Percentiles rank a stretch among this genome's conserved stretches.
phyloP scores from a whole-genome alignment of 2,113 vertebrate genomes.

The Mobula hypostoma region DNA sequence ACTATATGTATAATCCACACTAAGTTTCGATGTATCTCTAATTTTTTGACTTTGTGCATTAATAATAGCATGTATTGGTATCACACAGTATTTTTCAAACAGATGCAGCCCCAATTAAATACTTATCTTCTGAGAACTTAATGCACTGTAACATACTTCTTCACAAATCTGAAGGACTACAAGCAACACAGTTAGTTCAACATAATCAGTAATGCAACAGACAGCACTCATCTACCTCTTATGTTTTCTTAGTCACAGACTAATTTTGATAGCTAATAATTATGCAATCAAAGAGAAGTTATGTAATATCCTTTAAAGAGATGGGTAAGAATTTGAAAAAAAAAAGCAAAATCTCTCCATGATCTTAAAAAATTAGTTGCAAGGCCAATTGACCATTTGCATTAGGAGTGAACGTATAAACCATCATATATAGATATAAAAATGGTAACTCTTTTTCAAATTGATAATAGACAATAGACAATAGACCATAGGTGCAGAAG shows the following conservation, averaged over 20 bases:
- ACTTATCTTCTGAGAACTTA: neutral
- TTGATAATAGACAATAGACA: neutral
- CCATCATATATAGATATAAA: neutral
- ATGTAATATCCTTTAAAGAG: neutral
- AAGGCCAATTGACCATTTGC: neutral
- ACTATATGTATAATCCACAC: neutral
- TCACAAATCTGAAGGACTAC: neutral
- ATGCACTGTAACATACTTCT: neutral
- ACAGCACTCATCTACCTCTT: neutral
- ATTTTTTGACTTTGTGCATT: too few species aligned
- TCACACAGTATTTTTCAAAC: neutral
- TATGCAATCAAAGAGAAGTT: neutral
- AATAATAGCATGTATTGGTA: too few species aligned
- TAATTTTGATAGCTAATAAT: neutral
- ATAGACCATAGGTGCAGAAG: too few species aligned
- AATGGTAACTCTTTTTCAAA: neutral
- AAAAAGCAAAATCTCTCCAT: neutral
- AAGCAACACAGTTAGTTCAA: neutral
- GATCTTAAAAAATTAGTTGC: neutral
- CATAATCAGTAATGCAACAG: neutral
- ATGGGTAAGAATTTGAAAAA: neutral
- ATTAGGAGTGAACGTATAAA: neutral
- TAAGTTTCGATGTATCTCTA: too few species aligned
- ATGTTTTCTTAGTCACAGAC: neutral
- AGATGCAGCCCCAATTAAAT: neutral